Conservation (phyloP, 1,140 invertebrate species). For the Sitophilus oryzae region DNA sequence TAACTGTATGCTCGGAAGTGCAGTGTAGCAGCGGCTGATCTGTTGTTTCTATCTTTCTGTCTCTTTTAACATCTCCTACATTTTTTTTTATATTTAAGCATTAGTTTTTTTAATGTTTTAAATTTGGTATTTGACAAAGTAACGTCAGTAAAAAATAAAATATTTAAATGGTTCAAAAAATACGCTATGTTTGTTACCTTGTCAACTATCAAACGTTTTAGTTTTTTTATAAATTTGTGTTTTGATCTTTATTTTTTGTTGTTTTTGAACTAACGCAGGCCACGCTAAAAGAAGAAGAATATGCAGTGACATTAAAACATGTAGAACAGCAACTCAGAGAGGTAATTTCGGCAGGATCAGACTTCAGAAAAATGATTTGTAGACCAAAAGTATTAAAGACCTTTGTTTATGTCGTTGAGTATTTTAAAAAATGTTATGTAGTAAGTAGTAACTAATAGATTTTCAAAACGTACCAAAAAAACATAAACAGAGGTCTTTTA, state of each 20-base stretch:
- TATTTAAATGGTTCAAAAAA: no score
- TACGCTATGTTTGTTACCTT: not conserved
- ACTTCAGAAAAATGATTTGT: constrained; percentile 1
- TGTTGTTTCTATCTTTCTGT: not conserved
- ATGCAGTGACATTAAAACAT: constrained; percentile 88
- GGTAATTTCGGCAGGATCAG: constrained; percentile 54
- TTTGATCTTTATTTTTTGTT: not conserved
- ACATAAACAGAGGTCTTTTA: no score
- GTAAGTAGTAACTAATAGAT: not conserved
- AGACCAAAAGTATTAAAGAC: constrained; percentile 7
- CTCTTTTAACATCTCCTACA: not conserved
- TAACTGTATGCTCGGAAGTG: not conserved
- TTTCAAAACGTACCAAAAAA: no score
- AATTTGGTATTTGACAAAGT: no score
- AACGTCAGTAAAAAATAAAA: no score
- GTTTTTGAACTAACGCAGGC: constrained; percentile 56
- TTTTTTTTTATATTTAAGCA: not conserved
- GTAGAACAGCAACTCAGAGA: constrained; percentile 89
- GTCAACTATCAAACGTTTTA: not conserved
- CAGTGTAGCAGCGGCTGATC: not conserved
- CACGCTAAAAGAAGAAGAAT: constrained; percentile 94
- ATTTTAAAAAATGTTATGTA: not conserved
- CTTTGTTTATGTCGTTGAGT: not conserved
- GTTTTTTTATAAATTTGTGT: not conserved
- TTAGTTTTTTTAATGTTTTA: no score